Evolutionary conservation across 1,140 invertebrate genomes (phyloP).

Genomic region (Phymorhynchus buccinoides): DNA sequence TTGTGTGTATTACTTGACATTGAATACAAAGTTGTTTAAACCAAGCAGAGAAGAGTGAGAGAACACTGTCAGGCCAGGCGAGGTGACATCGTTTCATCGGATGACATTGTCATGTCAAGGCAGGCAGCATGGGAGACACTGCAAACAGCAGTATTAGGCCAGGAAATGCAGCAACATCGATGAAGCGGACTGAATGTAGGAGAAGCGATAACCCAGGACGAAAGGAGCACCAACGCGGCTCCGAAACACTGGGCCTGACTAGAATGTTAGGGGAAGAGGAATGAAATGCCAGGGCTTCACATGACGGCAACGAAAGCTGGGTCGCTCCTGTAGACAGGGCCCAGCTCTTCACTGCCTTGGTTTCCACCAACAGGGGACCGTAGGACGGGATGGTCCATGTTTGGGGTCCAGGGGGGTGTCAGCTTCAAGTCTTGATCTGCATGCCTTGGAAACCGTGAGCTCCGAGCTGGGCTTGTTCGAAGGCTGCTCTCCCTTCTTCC

Average conservation of each 20-base stretch:
- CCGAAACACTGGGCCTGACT: neutral
- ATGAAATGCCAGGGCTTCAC: neutral
- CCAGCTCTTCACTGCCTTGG: neutral
- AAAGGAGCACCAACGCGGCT: neutral
- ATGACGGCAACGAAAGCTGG: neutral
- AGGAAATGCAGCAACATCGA: neutral
- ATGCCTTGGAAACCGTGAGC: conserved; percentile 74
- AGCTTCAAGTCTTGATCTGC: conserved; percentile 65
- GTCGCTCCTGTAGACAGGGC: neutral
- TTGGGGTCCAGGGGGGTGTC: neutral
- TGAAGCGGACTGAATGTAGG: no score
- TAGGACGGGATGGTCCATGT: neutral
- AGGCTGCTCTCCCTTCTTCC: conserved; percentile 70
- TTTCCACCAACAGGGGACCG: neutral
- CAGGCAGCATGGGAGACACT: neutral
- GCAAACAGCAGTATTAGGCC: neutral
- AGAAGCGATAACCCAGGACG: neutral
- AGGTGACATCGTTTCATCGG: neutral
- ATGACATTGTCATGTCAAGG: no score
- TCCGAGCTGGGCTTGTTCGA: conserved; percentile 73
- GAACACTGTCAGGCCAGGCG: neutral
- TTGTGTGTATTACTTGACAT: no score
- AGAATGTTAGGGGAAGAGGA: no score
- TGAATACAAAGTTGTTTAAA: no score
- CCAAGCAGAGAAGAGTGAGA: no score